Percentiles rank a stretch among this genome's conserved stretches.
Evolutionary conservation across 2,888 invertebrate species (phyloP).

Genomic region (Flabesymbios commensalis): DNA sequence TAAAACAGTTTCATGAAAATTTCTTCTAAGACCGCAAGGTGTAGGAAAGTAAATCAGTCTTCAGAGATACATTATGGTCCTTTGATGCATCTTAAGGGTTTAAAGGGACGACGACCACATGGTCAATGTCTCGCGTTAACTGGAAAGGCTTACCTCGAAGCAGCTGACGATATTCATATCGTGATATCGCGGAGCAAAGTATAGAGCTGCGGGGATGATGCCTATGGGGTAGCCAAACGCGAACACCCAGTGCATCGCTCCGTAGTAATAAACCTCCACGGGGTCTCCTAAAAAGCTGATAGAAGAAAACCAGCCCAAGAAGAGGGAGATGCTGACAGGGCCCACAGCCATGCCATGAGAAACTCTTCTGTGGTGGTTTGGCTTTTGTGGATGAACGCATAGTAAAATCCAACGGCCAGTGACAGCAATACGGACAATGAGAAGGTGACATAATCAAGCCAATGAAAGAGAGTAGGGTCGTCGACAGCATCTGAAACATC

Average conservation of each 20-base stretch:
- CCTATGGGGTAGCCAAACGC: conserved; percentile 20
- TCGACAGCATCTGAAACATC: no score
- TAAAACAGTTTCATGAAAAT: no score
- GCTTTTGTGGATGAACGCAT: conserved; percentile 63
- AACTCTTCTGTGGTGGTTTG: conserved; percentile 64
- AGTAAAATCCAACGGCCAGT: conserved; percentile 43
- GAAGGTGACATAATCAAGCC: conserved; percentile 27
- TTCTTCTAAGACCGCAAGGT: no score
- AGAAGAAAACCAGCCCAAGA: conserved; percentile 26
- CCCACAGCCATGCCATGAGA: conserved; percentile 55
- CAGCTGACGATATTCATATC: conserved; percentile 20
- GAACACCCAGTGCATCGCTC: conserved; percentile 22
- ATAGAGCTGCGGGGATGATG: conserved; percentile 17
- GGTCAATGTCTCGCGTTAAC: no score
- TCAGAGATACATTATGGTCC: no score
- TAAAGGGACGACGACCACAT: no score
- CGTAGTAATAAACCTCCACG: conserved; percentile 27
- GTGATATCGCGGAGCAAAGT: conserved; percentile 22
- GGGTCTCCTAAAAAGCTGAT: conserved; percentile 28
- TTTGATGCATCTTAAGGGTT: no score
- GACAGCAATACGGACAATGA: conserved; percentile 14
- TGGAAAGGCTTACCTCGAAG: conserved; percentile 24
- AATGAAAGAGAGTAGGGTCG: no score
- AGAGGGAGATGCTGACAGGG: conserved; percentile 27
- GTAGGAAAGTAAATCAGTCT: no score